phyloP scores from a whole-genome alignment of 2,888 invertebrate species.

The Tinea semifulvella region DNA sequence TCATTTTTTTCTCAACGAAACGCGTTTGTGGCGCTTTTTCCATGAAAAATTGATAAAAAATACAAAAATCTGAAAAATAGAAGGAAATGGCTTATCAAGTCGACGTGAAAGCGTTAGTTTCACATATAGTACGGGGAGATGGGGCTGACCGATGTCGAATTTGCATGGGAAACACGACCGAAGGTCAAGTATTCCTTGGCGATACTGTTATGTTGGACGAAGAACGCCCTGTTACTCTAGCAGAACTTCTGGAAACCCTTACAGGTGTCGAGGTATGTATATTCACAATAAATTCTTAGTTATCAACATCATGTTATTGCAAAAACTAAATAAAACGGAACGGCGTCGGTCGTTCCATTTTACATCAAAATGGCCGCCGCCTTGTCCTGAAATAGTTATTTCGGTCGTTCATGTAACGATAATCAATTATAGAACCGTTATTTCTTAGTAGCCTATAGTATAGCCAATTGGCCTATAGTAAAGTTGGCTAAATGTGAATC shows the following conservation, averaged over 20 bases:
- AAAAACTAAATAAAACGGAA: slow-evolving; percentile 55
- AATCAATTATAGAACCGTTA: too few relatives aligned
- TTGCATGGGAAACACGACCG: slow-evolving; percentile 55
- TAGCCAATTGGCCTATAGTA: too few relatives aligned
- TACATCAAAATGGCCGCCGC: slow-evolving; percentile 38
- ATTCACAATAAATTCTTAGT: slow-evolving; percentile 14
- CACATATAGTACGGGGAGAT: slow-evolving; percentile 55
- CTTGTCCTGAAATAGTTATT: too few relatives aligned
- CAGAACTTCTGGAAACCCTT: slow-evolving; percentile 47
- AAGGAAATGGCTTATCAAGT: slow-evolving; percentile 45
- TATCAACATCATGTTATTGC: slow-evolving; percentile 24
- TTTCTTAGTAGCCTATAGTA: too few relatives aligned
- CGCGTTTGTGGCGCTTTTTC: too few relatives aligned
- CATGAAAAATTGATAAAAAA: too few relatives aligned
- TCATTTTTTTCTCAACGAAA: too few relatives aligned
- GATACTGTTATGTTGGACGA: slow-evolving; percentile 58
- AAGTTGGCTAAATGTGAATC: too few relatives aligned
- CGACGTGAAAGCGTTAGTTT: slow-evolving; percentile 51
- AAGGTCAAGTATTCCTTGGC: slow-evolving; percentile 51
- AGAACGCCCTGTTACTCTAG: slow-evolving; percentile 46
- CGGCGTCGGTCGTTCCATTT: slow-evolving; percentile 31
- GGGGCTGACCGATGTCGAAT: slow-evolving; percentile 54
- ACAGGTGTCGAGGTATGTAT: slow-evolving; percentile 50
- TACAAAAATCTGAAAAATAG: not conserved
- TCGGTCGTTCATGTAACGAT: too few relatives aligned